Base-by-base conservation (phyloP, 2,113 vertebrate species). In the Ageneiosus marmoratus region DNA sequence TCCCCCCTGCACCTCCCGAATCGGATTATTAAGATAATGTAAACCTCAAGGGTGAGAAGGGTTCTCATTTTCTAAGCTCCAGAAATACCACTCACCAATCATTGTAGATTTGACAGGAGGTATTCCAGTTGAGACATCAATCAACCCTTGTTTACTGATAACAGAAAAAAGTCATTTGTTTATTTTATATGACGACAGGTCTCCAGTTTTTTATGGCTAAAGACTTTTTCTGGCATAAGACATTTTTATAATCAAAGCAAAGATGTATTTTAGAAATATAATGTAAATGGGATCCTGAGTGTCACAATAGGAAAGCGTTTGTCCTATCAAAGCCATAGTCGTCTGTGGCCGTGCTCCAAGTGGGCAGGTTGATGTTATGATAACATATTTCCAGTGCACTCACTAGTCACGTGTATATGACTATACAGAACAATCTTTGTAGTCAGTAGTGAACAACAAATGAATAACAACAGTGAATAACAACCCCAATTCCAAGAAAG, bases 11-110 rank as follows among this genome's bases (percentile, higher is more conserved):
- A 62, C 24, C 34, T 72, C 32, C 50, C 48, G 34, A 58, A 51
- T 56, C 60, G 50, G 69, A 81, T 73, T 83, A 77, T 77, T 65
- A 77, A 76, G 46, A 76, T 74, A 65, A 83, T 55, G 24, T 83
- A 32, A 77, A 65, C 29, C 81, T 67, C 48, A 51, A 51, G 29
- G 72, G 29, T 63, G 56, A 62, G 13, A 41, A 16, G 32, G 46
- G 46, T 15, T 65, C 48, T 77, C 22, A 37, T 77, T 77, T 29
- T 55, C 24, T 53, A 62, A 65, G 58, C 73, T 51, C 29, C 32
- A 65, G 24, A 62, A 74, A 75, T 7, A 27, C 77, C 46, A 65
- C 27, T 20, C 32, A 46, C 15, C 15, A 46, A 60, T 16, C 24
- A 9, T 15, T 46, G 16, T 1, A 63, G 11, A 63, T 32, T 27